phyloP scores from a whole-genome alignment of 1,140 invertebrate genomes.

The Gryon sp. region DNA sequence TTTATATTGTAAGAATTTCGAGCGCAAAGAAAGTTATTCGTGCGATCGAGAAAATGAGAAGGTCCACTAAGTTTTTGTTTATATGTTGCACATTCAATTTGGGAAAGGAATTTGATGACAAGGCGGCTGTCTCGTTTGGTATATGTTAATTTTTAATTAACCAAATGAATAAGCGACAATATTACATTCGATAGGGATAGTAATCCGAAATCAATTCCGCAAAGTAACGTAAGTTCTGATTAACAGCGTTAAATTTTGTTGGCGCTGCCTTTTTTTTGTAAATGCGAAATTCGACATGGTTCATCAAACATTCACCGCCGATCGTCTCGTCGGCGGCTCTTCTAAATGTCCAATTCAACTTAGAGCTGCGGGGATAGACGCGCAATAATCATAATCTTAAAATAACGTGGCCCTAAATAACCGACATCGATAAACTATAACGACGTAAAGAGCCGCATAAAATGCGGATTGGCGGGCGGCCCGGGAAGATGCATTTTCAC shows the following conservation, averaged over 20 bases:
- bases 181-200: no score
- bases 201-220: no score
- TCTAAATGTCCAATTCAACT: slow-evolving; percentile 38
- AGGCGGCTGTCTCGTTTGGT: not conserved
- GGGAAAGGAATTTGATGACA: slow-evolving; percentile 22
- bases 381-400: slow-evolving; percentile 43
- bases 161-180: slow-evolving; percentile 9
- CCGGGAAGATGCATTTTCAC: slow-evolving; percentile 51
- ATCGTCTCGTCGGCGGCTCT: no score
- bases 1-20: slow-evolving; percentile 53
- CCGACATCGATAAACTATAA: slow-evolving; percentile 54
- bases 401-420: slow-evolving; percentile 51
- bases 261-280: no score
- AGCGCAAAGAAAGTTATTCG: slow-evolving; percentile 1
- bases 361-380: slow-evolving; percentile 2
- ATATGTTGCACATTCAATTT: no score
- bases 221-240: no score
- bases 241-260: slow-evolving; percentile 5
- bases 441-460: slow-evolving; percentile 50
- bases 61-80: no score
- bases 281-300: slow-evolving; percentile 11
- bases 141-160: slow-evolving; percentile 38
- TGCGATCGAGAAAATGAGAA: slow-evolving; percentile 26
- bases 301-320: slow-evolving; percentile 32
- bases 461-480: slow-evolving; percentile 33